phyloP scores from a whole-genome alignment of 1,140 invertebrate genomes.

The Drosophila suzukii region DNA sequence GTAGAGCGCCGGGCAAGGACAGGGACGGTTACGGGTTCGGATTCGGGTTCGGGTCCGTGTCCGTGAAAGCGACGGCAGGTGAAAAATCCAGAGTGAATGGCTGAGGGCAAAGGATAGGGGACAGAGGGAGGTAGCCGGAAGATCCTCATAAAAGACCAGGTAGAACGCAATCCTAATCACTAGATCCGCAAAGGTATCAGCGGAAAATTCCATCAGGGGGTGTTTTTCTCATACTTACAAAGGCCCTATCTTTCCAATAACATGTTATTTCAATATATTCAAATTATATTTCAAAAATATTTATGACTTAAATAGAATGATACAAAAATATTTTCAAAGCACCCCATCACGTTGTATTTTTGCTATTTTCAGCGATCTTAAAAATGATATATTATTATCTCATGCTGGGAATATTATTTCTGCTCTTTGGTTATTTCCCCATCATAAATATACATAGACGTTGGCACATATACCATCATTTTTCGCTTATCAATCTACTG shows the following conservation, averaged over 20 bases:
- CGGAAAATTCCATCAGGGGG: slow-evolving; percentile 28
- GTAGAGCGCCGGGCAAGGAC: slow-evolving; percentile 53
- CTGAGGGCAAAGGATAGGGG: background rate
- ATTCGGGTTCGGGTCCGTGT: slow-evolving; percentile 17
- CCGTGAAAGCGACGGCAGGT: slow-evolving; percentile 31
- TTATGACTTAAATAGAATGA: background rate
- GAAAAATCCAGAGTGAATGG: slow-evolving; percentile 31
- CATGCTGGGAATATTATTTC: background rate
- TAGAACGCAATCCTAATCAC: slow-evolving; percentile 1
- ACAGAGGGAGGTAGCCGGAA: slow-evolving; percentile 7
- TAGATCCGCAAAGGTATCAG: background rate
- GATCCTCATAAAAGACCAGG: slow-evolving; percentile 19
- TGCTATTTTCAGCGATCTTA: too few relatives aligned
- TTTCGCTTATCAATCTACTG: slow-evolving; percentile 36
- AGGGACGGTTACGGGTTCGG: slow-evolving; percentile 30
- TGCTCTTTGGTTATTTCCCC: slow-evolving; percentile 12
- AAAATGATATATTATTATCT: slow-evolving; percentile 8
- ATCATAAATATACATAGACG: slow-evolving; percentile 17
- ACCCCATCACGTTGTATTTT: too few relatives aligned
- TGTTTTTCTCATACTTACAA: slow-evolving; percentile 6
- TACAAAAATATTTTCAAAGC: too few relatives aligned
- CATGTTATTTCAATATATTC: slow-evolving; percentile 20
- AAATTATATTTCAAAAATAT: background rate
- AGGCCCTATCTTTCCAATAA: slow-evolving; percentile 2
- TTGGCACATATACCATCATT: slow-evolving; percentile 17